Evolutionary conservation across 2,888 invertebrate genomes (phyloP), one percentile per base, ranked within the genome.

Genomic region (Philereme transversata): DNA sequence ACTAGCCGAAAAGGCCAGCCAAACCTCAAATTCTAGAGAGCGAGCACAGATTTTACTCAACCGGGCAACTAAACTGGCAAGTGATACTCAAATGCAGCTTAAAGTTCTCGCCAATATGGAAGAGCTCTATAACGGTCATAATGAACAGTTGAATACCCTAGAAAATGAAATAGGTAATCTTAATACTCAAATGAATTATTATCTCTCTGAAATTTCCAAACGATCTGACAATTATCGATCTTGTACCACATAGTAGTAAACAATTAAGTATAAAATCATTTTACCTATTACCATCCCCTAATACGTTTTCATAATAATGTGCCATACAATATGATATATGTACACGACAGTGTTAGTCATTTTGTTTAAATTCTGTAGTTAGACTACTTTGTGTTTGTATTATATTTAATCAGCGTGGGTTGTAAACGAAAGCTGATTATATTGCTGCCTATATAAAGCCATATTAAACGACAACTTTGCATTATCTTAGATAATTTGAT

Each of bases 11-110:
- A 96, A 97, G 65, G 95, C 96, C 4, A 94, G 94, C 69, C 94
- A 95, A 71, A 97, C 97, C 5, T 95, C 96, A 54, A 94, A 94
- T 64, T 96, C 97, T 1, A 95, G 97, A 72, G 95, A 95, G 65
- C 93, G 96, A 61, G 97, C 98, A 4, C 96, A 97, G 77, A 90
- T 93, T 46, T 87, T 99, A 57, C 92, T 97, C 57, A 95, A 95
- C 71, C 94, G 96, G 66, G 98, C 99, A 0, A 96, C 96, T 44
- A 95, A 95, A 75, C 92, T 99, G 33, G 97, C 97, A 3, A 95
- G 95, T 62, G 95, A 95, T 68, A 97, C 97, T 3, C 94, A 95
- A 75, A 94, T 93, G 61, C 96, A 97, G 81, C 89, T 96, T 34
- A 95, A 95, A 72, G 95, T 96, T 73, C 89, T 97, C 53, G 93